These are phyloP conservation scores for Manis javanica DNA, from an alignment of 2,797 vertebrate species.

Conservation along the genomic window DNA sequence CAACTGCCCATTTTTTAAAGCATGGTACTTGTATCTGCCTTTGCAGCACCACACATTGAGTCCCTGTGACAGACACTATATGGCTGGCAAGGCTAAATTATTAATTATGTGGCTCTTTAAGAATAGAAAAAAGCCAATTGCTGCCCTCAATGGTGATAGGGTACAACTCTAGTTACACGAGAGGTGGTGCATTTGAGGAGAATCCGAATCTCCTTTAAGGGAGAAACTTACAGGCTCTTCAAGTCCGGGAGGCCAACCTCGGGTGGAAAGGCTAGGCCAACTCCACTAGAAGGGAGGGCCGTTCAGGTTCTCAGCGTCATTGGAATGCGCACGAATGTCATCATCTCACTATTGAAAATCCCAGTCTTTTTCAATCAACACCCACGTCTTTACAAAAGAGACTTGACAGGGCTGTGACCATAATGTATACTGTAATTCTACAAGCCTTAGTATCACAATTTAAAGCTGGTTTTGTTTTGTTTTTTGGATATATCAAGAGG, in stretches of 20 bases:
- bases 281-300: background rate
- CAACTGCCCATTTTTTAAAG: background rate
- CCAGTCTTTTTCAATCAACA: background rate
- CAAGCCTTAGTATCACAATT: background rate
- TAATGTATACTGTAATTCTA: background rate
- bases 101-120: background rate
- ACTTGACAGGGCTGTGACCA: background rate
- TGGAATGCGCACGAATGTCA: background rate
- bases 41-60: background rate
- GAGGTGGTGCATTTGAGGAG: background rate
- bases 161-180: background rate
- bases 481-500: background rate
- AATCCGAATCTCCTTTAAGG: background rate
- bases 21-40: background rate
- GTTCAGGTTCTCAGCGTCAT: background rate
- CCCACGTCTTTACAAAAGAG: background rate
- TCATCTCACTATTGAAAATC: background rate
- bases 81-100: background rate
- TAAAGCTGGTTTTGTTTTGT: background rate
- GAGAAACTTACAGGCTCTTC: background rate
- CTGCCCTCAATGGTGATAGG: background rate
- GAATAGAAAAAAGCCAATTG: background rate
- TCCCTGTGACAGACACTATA: background rate
- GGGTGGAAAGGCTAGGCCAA: background rate
- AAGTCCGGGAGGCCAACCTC: background rate